Percentiles rank a stretch among this genome's conserved stretches.
These are phyloP conservation scores for Dryomyza anilis DNA, from an alignment of 2,888 invertebrate species.

Conservation along the genomic window DNA sequence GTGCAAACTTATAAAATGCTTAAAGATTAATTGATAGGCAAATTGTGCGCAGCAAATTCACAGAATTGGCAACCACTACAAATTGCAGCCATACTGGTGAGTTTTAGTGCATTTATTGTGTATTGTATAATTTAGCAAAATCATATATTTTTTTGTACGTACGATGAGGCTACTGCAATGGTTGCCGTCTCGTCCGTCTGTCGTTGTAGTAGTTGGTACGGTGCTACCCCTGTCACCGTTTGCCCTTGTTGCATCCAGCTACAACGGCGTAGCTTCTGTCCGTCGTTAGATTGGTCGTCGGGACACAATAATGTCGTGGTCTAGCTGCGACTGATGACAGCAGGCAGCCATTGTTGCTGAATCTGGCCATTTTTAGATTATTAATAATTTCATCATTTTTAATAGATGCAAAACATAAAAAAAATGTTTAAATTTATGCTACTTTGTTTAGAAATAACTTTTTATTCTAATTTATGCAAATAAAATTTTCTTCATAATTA, in stretches of 20 bases:
- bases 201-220: no score
- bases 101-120: constrained; percentile 25
- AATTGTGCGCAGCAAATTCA: neutral
- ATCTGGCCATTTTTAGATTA: no score
- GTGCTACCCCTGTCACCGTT: neutral
- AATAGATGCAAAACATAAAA: no score
- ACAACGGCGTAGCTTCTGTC: neutral
- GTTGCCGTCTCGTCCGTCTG: neutral
- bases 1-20: neutral
- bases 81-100: constrained; percentile 4
- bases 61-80: no score
- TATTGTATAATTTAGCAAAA: constrained; percentile 34
- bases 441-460: no score
- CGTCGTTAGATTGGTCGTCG: neutral
- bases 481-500: no score
- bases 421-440: no score
- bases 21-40: neutral
- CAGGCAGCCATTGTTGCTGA: no score
- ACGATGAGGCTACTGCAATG: neutral
- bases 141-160: constrained; percentile 3
- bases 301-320: no score
- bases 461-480: no score
- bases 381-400: no score
- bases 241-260: neutral
- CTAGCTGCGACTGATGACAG: no score